Percentiles rank a stretch among this genome's conserved stretches.
Evolutionary conservation across 2,113 vertebrate genomes (phyloP).

Genomic region (Phalacrocorax aristotelis): DNA sequence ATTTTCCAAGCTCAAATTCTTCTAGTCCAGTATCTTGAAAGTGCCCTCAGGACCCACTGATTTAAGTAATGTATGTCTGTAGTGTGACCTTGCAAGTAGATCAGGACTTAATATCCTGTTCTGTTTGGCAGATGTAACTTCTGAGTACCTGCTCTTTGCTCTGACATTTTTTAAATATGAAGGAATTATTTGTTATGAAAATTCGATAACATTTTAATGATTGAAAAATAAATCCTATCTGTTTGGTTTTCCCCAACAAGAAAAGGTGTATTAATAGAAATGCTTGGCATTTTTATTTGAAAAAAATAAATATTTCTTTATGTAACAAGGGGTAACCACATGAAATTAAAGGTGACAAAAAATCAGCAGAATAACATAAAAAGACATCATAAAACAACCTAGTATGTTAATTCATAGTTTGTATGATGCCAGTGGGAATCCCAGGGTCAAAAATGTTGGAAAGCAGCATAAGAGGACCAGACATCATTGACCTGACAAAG

Average conservation of each 20-base stretch:
- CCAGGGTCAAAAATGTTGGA: neutral
- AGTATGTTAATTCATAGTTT: neutral
- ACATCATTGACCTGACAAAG: neutral
- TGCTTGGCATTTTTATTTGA: neutral
- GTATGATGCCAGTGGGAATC: neutral
- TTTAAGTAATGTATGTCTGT: neutral
- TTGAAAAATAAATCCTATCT: slow-evolving; percentile 39
- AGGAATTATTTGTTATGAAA: slow-evolving; percentile 4
- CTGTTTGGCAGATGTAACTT: neutral
- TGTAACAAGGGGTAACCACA: neutral
- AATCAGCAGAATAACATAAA: neutral
- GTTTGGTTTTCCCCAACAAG: neutral
- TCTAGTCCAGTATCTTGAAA: neutral
- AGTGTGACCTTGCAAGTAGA: neutral
- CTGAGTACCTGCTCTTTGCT: neutral
- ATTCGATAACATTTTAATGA: neutral
- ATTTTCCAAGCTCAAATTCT: neutral
- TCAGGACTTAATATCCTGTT: neutral
- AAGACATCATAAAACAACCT: neutral
- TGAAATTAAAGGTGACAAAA: neutral
- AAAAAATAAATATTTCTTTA: neutral
- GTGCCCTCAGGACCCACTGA: neutral
- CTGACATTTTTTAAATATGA: neutral
- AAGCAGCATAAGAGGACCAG: neutral
- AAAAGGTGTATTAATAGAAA: slow-evolving; percentile 34